These are phyloP conservation scores for Hydriomena furcata DNA, from an alignment of 2,888 invertebrate genomes.

Conservation along the genomic window DNA sequence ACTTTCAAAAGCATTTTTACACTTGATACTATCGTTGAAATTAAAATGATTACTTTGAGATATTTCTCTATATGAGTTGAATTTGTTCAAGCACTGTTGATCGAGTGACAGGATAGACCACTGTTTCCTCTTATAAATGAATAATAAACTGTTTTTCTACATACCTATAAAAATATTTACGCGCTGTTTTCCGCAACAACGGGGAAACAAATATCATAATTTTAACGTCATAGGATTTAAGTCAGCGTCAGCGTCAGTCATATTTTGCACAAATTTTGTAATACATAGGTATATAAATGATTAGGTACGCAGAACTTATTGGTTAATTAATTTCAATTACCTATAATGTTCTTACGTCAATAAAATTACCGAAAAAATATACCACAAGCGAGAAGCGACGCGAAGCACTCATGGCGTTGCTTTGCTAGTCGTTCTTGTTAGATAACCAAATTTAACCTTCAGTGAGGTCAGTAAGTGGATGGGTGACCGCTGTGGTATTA, in stretches of 20 bases:
- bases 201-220: slow-evolving; percentile 6
- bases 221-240: slow-evolving; percentile 1
- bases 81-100: not conserved
- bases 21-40: not conserved
- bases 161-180: not conserved
- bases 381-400: too few relatives aligned
- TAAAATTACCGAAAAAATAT: too few relatives aligned
- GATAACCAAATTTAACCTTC: too few relatives aligned
- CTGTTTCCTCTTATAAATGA: slow-evolving; percentile 17
- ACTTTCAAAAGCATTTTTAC: slow-evolving; percentile 28
- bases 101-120: not conserved
- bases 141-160: not conserved
- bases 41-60: too few relatives aligned
- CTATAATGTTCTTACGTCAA: not conserved
- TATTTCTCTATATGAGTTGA: not conserved
- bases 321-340: too few relatives aligned
- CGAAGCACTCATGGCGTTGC: too few relatives aligned
- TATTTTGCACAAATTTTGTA: not conserved
- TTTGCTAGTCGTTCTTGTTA: too few relatives aligned
- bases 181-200: slow-evolving; percentile 7
- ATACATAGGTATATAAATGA: not conserved
- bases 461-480: too few relatives aligned
- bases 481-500: too few relatives aligned
- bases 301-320: too few relatives aligned
- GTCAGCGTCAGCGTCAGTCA: too few relatives aligned